Evolutionary conservation across 1,140 invertebrate genomes (phyloP).

Genomic region (Frieseomelitta varia): DNA sequence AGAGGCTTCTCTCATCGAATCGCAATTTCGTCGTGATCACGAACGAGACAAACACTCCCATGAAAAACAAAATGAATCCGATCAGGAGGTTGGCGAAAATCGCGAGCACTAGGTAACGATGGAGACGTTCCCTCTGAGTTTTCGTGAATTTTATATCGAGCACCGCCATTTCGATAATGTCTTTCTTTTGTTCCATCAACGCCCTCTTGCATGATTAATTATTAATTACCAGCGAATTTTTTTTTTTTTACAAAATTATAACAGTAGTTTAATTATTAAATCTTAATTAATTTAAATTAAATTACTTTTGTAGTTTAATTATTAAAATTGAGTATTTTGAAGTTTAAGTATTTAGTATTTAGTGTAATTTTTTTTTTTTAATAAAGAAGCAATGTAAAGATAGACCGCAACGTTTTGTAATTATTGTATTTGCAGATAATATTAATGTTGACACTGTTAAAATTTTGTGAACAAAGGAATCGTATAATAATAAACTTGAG

Average conservation of each 20-base stretch:
- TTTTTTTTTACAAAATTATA: not conserved
- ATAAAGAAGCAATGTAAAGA: no score
- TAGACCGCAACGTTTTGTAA: no score
- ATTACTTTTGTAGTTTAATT: not conserved
- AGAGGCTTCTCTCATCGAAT: not conserved
- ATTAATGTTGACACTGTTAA: no score
- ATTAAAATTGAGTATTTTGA: not conserved
- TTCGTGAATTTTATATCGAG: slow-evolving; percentile 12
- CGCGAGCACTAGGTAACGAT: not conserved
- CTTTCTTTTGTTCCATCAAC: not conserved
- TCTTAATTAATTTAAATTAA: no score
- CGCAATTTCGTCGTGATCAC: not conserved
- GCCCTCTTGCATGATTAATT: not conserved
- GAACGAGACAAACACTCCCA: not conserved
- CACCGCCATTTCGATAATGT: slow-evolving; percentile 10
- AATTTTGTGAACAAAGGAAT: no score
- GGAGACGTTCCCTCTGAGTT: slow-evolving; percentile 13
- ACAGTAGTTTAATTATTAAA: not conserved
- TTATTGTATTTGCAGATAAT: no score
- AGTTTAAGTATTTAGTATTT: no score
- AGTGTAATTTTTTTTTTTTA: no score
- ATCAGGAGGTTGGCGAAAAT: slow-evolving; percentile 7
- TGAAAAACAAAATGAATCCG: slow-evolving; percentile 6
- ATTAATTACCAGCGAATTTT: not conserved
- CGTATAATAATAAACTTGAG: no score